phyloP scores from a whole-genome alignment of 2,888 invertebrate species.

The Branchipolynoe longqiensis region DNA sequence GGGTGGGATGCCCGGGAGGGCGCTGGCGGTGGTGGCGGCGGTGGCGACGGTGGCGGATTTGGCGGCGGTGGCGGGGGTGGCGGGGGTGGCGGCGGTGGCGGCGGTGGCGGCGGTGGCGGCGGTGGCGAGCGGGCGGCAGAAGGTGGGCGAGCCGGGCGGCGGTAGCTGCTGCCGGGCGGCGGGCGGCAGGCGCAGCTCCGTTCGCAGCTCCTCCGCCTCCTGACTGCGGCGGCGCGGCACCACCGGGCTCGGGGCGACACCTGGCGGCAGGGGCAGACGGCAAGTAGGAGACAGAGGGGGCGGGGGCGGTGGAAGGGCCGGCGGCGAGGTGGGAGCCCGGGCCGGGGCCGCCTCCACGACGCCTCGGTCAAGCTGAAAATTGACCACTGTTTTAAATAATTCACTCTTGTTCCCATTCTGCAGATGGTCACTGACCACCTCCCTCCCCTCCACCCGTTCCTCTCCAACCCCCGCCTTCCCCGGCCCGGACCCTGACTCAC shows the following conservation, averaged over 20 bases:
- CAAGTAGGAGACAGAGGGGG: not conserved
- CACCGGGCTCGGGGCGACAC: not conserved
- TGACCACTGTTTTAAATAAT: conserved; percentile 39
- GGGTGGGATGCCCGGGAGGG: too few species aligned
- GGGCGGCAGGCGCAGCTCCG: not conserved
- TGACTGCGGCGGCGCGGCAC: not conserved
- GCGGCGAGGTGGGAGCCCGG: not conserved
- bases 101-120: not conserved
- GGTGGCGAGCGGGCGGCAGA: not conserved
- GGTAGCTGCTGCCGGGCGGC: not conserved
- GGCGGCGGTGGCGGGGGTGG: not conserved
- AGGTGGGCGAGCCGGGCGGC: not conserved
- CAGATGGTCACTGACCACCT: too few species aligned
- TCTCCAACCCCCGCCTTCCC: not conserved
- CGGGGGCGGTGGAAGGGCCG: not conserved
- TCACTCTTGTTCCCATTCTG: conserved; percentile 3
- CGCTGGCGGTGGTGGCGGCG: too few species aligned
- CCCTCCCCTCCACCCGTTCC: not conserved
- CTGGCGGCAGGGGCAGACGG: not conserved
- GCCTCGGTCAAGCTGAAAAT: conserved; percentile 27
- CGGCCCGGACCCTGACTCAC: not conserved
- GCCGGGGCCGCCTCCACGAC: not conserved
- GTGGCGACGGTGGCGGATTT: not conserved
- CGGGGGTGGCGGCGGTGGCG: not conserved
- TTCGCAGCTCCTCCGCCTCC: not conserved